These are phyloP conservation scores for Xestia xanthographa DNA, from an alignment of 2,888 invertebrate species.

Conservation along the genomic window DNA sequence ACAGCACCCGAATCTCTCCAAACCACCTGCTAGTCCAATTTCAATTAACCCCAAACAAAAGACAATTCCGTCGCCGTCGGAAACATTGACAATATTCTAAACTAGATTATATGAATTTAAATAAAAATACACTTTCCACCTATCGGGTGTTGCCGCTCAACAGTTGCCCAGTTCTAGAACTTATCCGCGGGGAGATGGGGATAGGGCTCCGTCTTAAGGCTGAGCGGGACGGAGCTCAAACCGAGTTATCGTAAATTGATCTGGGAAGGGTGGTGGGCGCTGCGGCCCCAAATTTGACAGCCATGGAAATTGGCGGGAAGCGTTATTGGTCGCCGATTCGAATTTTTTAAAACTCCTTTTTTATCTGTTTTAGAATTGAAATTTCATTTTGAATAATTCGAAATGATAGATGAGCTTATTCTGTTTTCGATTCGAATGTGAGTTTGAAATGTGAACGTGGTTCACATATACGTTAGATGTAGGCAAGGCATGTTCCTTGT, in stretches of 20 bases:
- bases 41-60: constrained; percentile 40
- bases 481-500: constrained; percentile 28
- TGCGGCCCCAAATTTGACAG: constrained; percentile 89
- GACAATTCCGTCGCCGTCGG: neutral
- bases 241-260: constrained; percentile 90
- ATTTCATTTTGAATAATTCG: constrained; percentile 57
- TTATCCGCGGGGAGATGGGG: constrained; percentile 87
- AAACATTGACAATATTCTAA: constrained; percentile 33
- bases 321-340: constrained; percentile 84
- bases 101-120: constrained; percentile 28
- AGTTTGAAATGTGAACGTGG: constrained; percentile 8
- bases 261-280: constrained; percentile 82
- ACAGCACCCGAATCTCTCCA: constrained; percentile 21
- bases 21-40: constrained; percentile 29
- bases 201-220: constrained; percentile 87
- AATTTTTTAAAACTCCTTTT: constrained; percentile 71
- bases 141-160: constrained; percentile 72
- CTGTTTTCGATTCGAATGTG: constrained; percentile 23
- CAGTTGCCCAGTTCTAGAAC: constrained; percentile 85
- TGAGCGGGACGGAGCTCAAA: constrained; percentile 88
- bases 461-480: constrained; percentile 1
- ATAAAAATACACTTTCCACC: constrained; percentile 63
- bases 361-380: constrained; percentile 70
- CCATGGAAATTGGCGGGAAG: constrained; percentile 90
- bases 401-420: constrained; percentile 62